Percentiles rank a stretch among this genome's conserved stretches.
Evolutionary conservation across 2,888 invertebrate species (phyloP).

Genomic region (Calliopum simillimum): DNA sequence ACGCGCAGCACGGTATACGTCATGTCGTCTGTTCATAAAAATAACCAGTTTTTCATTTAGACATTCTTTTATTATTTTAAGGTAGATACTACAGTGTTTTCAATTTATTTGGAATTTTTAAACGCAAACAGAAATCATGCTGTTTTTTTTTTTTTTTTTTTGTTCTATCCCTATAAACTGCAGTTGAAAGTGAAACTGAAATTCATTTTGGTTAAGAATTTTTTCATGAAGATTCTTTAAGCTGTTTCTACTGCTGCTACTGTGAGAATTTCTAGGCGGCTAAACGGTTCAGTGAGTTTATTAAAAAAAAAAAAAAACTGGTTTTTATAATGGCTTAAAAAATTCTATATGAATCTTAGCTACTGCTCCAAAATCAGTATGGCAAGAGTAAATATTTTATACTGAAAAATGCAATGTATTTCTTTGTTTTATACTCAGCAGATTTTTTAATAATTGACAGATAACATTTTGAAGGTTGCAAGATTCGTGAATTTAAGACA

Average conservation of each 20-base stretch:
- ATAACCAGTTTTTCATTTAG: no score
- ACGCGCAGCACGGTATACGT: no score
- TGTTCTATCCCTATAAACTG: not conserved
- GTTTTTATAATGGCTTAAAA: not conserved
- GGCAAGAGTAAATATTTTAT: no score
- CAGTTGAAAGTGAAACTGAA: conserved; percentile 5
- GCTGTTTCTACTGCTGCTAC: not conserved
- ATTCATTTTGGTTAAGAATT: not conserved
- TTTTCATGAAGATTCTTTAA: not conserved
- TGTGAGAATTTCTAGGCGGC: not conserved
- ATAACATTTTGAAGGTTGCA: no score
- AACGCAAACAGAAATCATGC: no score
- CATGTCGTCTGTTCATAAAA: no score
- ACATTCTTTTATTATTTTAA: not conserved
- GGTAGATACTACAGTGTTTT: not conserved
- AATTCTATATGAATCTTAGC: no score
- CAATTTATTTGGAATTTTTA: not conserved
- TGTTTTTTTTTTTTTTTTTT: not conserved
- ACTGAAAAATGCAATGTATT: no score
- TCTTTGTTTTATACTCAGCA: no score
- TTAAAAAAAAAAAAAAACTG: not conserved
- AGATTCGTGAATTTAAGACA: no score
- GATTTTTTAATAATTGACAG: no score
- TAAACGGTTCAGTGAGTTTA: not conserved
- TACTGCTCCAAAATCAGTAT: no score